Base-by-base conservation (phyloP, 2,113 vertebrate genomes). In the Dipodomys ordii region DNA sequence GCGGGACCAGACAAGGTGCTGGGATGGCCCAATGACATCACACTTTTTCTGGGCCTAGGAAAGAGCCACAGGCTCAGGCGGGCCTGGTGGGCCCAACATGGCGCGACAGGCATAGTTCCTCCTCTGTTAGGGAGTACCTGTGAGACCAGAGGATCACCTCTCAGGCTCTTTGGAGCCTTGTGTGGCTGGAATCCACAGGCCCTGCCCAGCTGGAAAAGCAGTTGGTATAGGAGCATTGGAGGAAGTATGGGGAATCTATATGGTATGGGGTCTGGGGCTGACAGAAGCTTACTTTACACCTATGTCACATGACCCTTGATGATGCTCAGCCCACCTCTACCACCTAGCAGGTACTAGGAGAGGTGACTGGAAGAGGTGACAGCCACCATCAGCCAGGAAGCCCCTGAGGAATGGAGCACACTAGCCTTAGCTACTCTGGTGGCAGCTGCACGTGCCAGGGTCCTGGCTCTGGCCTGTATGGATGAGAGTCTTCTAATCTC, bases 11-110 rank as follows among this genome's bases (percentile, higher is more conserved):
- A 95, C 84, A 95, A 78, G 90, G 93, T 64, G 82, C 79, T 25
- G 85, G 88, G 62, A 92, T 94, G 80, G 92, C 83, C 67, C 39
- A 32, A 83, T 97, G 96, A 96, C 62, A 57, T 97, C 91, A 96
- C 87, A 1, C 90, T 96, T 94, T 83, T 82, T 95, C 85, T 65
- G 68, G 28, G 93, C 57, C 92, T 93, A 78, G 85, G 82, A 83
- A 67, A 90, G 76, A 73, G 88, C 83, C 39, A 7, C 7, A 1
- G 65, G 85, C 88, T 81, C 94, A 95, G 93, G 84, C 65, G 3
- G 78, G 94, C 80, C 95, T 92, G 83, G 86, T 90, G 62, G 83
- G 77, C 65, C 44, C 84, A 78, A 76, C 62, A 83, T 67, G 65
- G 76, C 23, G 25, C 35, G 92, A 57, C 9, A 18, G 25, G 32